Evolutionary conservation across 2,888 invertebrate genomes (phyloP), one percentile per base, ranked within the genome.

Genomic region (Choristoneura rosaceana): DNA sequence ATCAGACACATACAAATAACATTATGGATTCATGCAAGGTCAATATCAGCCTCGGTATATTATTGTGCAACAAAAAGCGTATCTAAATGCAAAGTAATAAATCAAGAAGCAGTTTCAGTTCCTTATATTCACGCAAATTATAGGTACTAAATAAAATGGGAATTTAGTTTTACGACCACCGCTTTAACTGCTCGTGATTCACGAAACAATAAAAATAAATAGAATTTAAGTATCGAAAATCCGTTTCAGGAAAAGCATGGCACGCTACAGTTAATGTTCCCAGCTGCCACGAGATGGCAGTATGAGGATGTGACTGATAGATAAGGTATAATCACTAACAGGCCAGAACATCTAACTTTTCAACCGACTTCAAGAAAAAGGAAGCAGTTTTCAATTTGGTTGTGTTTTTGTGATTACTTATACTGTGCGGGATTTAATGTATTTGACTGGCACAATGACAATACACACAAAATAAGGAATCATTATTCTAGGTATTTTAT

Each of bases 1-100:
- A 25, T 55, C 4, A 4, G 15, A 25, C 25, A 8, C 55, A 25
- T n/a, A 47, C 14, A 45, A 12, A 25, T 25, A 55, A 25, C 12
- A 8, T 55, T 15, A 52, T 55, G 25, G 9, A 55, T 25, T 55
- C 25, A 25, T 55, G 25, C 55, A 55, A 55, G 25, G 55, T 25
- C 25, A 3, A 25, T 25, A 25, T 55, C 12, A 25, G 25, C 55
- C 25, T 25, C 25, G 12, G 55, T 55, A 25, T 10, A 25, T 55
- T 25, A 55, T 25, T 55, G 25, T 67, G 55, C 55, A 25, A 55
- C 12, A 55, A 55, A 25, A 50, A 47, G 17, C 50, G 47, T 50
- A 47, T 47, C 45, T 15, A 43, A 55, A 25, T 55, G 55, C 55
- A 25, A 55, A 10, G 0, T 55, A 25, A 55, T 55, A 55, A 55